These are phyloP conservation scores for Macropus fuliginosus DNA, from an alignment of 2,797 vertebrate species.

Conservation along the genomic window DNA sequence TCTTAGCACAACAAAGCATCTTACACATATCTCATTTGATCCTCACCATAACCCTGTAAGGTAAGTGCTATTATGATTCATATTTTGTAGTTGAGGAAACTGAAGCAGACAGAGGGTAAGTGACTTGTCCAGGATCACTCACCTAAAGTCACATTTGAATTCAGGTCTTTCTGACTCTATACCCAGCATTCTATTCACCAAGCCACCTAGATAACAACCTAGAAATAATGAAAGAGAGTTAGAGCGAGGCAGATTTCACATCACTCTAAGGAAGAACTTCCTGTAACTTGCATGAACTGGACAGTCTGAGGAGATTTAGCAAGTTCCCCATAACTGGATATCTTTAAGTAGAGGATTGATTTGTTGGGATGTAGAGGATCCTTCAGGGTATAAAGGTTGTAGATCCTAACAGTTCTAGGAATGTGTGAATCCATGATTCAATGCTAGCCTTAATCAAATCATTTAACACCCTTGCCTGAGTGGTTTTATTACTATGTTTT, in stretches of 20 bases:
- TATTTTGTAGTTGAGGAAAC: background rate
- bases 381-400: background rate
- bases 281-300: background rate
- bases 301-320: background rate
- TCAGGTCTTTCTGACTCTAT: background rate
- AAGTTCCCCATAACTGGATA: background rate
- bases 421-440: background rate
- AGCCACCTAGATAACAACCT: background rate
- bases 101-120: background rate
- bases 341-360: background rate
- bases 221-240: background rate
- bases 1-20: background rate
- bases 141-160: background rate
- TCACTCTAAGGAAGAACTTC: background rate
- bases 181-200: background rate
- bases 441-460: background rate
- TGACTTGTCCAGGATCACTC: background rate
- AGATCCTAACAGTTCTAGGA: background rate
- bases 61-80: background rate
- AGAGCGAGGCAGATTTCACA: background rate
- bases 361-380: background rate
- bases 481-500: background rate
- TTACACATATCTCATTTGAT: background rate
- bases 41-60: background rate
- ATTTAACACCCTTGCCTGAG: background rate